Conservation (phyloP, 2,797 vertebrate genomes). For the Tadarida brasiliensis region DNA sequence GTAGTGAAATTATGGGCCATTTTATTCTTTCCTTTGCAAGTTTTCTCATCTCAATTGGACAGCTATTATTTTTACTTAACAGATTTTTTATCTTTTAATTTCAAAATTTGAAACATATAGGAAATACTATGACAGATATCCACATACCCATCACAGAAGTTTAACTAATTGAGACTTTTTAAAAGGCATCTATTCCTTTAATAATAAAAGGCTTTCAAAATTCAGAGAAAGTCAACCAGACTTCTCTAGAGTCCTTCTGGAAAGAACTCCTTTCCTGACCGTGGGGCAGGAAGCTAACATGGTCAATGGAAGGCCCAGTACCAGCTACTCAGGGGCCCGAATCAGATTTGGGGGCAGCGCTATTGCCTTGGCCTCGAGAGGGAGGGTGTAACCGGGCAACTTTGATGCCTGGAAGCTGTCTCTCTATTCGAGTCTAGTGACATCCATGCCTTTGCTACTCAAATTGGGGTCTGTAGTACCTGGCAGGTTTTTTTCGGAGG, state of each 20-base stretch:
- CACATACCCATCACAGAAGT: not conserved
- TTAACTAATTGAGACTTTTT: not conserved
- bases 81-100: conserved; percentile 37
- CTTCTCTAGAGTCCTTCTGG: not conserved
- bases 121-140: not conserved
- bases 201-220: not conserved
- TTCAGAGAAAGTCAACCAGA: not conserved
- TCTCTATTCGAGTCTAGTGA: not conserved
- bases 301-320: not conserved
- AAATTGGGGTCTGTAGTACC: not conserved
- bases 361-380: not conserved
- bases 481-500: not conserved
- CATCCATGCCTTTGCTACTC: not conserved
- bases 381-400: too few species aligned
- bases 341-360: not conserved
- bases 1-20: not conserved
- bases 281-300: not conserved
- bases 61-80: conserved; percentile 10
- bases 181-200: not conserved
- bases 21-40: not conserved
- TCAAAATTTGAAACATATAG: conserved; percentile 18
- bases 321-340: not conserved
- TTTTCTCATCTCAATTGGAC: conserved; percentile 1
- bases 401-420: not conserved
- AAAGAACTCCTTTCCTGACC: not conserved